Base-by-base conservation (phyloP, 2,888 invertebrate genomes). In the Tetragonula carbonaria region DNA sequence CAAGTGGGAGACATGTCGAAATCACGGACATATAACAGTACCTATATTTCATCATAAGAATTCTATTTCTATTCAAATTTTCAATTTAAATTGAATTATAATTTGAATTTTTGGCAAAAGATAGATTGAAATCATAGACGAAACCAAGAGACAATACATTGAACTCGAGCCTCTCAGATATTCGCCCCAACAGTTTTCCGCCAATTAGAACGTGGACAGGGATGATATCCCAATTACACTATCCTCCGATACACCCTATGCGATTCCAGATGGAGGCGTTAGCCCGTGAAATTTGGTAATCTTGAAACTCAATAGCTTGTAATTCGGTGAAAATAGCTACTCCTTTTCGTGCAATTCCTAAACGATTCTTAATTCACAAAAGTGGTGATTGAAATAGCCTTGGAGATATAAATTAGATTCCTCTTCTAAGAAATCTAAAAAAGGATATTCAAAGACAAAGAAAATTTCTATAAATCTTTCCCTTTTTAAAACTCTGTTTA, bases 251-350 rank as follows among this genome's bases (percentile, higher is more conserved):
- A 80, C 82, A 84, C 57, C 86, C 77, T 59, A 38, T 65, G 82
- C 84, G 74, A 80, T 79, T 88, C 82, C 90, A 91, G 91, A 90
- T 87, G 88, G 88, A 92, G 89, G 93, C 91, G 92, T 90, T 89
- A 91, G 91, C 74, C 93, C 92, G 90, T 93, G 90, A 92, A 93
- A 93, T 93, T 92, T 87, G 82, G 78, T 84, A 79, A 78, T 85
- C 73, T 78, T 85, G 80, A 86, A 90, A 91, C 87, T 88, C 88
- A 88, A 88, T 89, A 83, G 83, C 62, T 75, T 38, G 77, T 86
- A 87, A 90, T 86, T 86, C 81, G 68, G 62, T 77, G 62, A 63
- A 70, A 65, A 38, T 53, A 38, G 18, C 62, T 74, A 63, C 38
- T 76, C 23, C 71, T 76, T 45, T 45, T 66, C 73, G 73, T 62